phyloP scores from a whole-genome alignment of 2,113 vertebrate species.

The Leucosticte australis region DNA sequence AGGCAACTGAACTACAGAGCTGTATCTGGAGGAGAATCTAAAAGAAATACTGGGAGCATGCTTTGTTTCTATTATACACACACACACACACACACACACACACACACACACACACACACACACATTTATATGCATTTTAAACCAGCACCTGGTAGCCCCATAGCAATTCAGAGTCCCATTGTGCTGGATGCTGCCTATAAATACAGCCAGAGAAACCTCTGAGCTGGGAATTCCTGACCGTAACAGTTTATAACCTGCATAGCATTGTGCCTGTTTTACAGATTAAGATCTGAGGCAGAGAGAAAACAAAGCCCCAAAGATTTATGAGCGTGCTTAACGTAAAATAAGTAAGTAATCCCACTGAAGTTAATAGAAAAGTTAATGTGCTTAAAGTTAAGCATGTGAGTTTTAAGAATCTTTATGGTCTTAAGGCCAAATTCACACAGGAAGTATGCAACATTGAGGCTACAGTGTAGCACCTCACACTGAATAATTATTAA shows the following conservation, averaged over 20 bases:
- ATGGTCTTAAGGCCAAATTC: conserved; percentile 52
- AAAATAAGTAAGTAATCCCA: conserved; percentile 64
- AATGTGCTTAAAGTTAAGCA: conserved; percentile 67
- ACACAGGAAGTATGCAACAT: conserved; percentile 54
- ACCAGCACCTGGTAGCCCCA: conserved; percentile 13
- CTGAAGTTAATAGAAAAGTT: conserved; percentile 69
- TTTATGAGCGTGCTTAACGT: conserved; percentile 26
- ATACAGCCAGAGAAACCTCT: not conserved
- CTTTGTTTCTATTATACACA: not conserved
- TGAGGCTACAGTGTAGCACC: not conserved
- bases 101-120: not conserved
- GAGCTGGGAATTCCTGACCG: conserved; percentile 41
- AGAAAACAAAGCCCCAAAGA: conserved; percentile 62
- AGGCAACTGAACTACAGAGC: not conserved
- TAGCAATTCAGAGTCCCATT: conserved; percentile 4
- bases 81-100: not conserved
- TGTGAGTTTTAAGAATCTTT: conserved; percentile 64
- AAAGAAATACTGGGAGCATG: not conserved
- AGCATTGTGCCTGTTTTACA: conserved; percentile 59
- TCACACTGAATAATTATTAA: conserved; percentile 8
- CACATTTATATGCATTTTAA: not conserved
- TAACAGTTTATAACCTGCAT: conserved; percentile 62
- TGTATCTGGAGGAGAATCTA: not conserved
- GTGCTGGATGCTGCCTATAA: conserved; percentile 26
- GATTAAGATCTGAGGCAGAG: conserved; percentile 59